These are phyloP conservation scores for Calyptomena viridis DNA, from an alignment of 2,113 vertebrate genomes.

Conservation along the genomic window DNA sequence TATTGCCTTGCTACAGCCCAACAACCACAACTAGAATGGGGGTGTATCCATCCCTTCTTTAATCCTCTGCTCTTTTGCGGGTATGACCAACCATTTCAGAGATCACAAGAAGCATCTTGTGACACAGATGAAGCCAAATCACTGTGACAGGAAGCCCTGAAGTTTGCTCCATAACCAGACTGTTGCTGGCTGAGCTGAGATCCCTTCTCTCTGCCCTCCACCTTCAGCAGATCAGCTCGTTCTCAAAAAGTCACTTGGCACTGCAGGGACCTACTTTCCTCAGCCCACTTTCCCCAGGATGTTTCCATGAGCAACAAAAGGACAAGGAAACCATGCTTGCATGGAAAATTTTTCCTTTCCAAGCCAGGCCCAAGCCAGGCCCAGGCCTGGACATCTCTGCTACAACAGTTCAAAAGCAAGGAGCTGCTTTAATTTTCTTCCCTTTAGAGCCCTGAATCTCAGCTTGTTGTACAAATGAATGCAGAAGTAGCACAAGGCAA, in stretches of 20 bases:
- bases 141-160: background rate
- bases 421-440: background rate
- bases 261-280: background rate
- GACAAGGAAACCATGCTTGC: background rate
- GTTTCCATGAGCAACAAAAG: background rate
- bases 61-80: background rate
- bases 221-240: background rate
- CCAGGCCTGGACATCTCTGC: background rate
- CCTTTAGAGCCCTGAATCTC: background rate
- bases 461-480: background rate
- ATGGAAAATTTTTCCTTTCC: background rate
- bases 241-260: background rate
- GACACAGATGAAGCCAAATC: background rate
- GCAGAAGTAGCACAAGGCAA: constrained; percentile 8
- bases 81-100: background rate
- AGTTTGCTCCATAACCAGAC: background rate
- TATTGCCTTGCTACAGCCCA: background rate
- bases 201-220: background rate
- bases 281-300: background rate
- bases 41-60: background rate
- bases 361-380: background rate
- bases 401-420: background rate
- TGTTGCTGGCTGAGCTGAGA: background rate
- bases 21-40: background rate
- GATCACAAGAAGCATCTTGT: background rate